Percentiles rank a stretch among this genome's conserved stretches.
phyloP scores from a whole-genome alignment of 2,888 invertebrate genomes.

The Dicroscelio sp. region DNA sequence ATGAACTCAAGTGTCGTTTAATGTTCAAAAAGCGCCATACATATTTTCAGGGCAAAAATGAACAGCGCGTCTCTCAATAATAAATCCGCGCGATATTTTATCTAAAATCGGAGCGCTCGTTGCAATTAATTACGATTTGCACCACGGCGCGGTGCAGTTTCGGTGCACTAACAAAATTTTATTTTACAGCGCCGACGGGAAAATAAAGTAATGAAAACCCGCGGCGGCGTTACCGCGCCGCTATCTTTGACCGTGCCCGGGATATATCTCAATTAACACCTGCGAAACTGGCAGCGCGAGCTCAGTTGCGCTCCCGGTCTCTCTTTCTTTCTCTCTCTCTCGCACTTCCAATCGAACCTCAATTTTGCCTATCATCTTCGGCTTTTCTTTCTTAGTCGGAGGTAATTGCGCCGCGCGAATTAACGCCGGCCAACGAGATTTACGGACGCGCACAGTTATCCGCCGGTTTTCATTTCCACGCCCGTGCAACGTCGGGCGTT shows the following conservation, averaged over 20 bases:
- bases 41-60: too few species aligned
- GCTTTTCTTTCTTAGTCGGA: conserved; percentile 62
- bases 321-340: background rate
- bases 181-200: background rate
- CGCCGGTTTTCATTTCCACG: conserved; percentile 56
- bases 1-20: too few species aligned
- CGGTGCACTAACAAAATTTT: conserved; percentile 6
- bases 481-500: conserved; percentile 41
- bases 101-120: background rate
- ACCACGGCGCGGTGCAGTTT: background rate
- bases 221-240: background rate
- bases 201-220: conserved; percentile 4
- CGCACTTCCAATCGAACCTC: conserved; percentile 23
- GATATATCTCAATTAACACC: conserved; percentile 53
- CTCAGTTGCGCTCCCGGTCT: background rate
- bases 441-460: conserved; percentile 60
- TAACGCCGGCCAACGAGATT: conserved; percentile 58
- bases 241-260: conserved; percentile 26
- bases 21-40: too few species aligned
- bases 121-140: conserved; percentile 20
- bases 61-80: too few species aligned
- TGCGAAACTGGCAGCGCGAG: background rate
- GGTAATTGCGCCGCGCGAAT: conserved; percentile 53
- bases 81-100: too few species aligned
- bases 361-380: conserved; percentile 62